These are phyloP conservation scores for Carapus acus DNA, from an alignment of 2,797 vertebrate genomes.

Conservation along the genomic window DNA sequence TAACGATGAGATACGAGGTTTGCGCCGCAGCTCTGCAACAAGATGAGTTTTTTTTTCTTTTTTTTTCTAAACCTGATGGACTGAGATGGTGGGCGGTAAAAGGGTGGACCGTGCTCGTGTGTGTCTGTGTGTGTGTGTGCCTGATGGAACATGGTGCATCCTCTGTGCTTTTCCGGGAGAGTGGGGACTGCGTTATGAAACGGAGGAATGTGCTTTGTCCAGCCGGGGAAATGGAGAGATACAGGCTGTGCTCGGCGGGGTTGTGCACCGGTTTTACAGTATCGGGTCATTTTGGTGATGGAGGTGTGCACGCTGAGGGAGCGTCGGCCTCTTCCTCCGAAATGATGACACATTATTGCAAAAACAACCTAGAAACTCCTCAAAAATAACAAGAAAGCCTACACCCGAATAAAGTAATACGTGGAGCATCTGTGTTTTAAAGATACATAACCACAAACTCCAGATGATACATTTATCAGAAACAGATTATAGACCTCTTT, in stretches of 20 bases:
- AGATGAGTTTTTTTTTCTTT: no score
- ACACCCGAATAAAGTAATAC: constrained; percentile 34
- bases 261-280: constrained; percentile 48
- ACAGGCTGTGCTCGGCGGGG: constrained; percentile 48
- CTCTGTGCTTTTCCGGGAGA: constrained; percentile 42
- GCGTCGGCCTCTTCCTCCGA: constrained; percentile 2
- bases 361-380: constrained; percentile 24
- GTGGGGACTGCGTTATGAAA: constrained; percentile 15
- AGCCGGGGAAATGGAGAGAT: constrained; percentile 19
- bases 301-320: constrained; percentile 28
- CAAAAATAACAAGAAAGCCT: constrained; percentile 11
- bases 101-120: constrained; percentile 31
- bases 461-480: constrained; percentile 42
- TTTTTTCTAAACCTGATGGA: constrained; percentile 5
- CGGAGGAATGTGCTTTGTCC: constrained; percentile 53
- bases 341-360: constrained; percentile 36
- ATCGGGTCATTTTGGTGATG: constrained; percentile 32
- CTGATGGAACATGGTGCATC: constrained; percentile 18
- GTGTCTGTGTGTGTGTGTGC: no score
- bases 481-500: constrained; percentile 45
- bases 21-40: background rate
- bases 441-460: constrained; percentile 46
- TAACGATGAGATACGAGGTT: background rate
- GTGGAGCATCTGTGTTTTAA: constrained; percentile 32
- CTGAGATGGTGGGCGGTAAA: constrained; percentile 2